Evolutionary conservation across 2,888 invertebrate species (phyloP).

Genomic region (Nebria brevicollis): DNA sequence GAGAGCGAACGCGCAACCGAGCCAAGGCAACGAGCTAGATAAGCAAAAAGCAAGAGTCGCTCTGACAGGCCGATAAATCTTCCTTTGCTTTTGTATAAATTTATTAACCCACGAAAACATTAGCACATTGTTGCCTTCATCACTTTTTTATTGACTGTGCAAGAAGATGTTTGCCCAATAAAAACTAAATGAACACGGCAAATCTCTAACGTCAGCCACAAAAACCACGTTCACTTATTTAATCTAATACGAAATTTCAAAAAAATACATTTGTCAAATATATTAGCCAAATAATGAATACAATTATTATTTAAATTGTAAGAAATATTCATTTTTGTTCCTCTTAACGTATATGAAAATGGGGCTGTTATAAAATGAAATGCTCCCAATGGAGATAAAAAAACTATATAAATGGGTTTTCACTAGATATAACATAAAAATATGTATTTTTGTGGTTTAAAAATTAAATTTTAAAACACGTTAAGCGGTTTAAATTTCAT

Average conservation of each 20-base stretch:
- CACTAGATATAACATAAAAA: too few species aligned
- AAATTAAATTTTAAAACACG: too few species aligned
- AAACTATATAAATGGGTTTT: too few species aligned
- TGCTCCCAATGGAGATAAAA: too few species aligned
- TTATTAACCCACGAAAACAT: slow-evolving; percentile 40
- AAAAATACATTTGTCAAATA: neutral
- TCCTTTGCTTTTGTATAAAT: slow-evolving; percentile 44
- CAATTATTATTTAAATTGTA: too few species aligned
- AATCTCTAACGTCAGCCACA: neutral
- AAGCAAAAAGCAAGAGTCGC: slow-evolving; percentile 36
- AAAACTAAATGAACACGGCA: neutral
- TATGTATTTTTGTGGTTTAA: too few species aligned
- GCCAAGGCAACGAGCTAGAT: slow-evolving; percentile 11
- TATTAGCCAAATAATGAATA: neutral
- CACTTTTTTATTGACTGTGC: slow-evolving; percentile 7
- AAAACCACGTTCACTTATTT: neutral
- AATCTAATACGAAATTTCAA: neutral
- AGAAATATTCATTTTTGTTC: too few species aligned
- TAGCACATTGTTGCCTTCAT: slow-evolving; percentile 33
- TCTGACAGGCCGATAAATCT: slow-evolving; percentile 41
- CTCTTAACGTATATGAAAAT: too few species aligned
- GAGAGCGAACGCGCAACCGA: neutral
- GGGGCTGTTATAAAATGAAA: too few species aligned
- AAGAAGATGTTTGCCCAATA: slow-evolving; percentile 6
- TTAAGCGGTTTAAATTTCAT: too few species aligned